Evolutionary conservation across 2,888 invertebrate species (phyloP).

Genomic region (Escarpia spicata): DNA sequence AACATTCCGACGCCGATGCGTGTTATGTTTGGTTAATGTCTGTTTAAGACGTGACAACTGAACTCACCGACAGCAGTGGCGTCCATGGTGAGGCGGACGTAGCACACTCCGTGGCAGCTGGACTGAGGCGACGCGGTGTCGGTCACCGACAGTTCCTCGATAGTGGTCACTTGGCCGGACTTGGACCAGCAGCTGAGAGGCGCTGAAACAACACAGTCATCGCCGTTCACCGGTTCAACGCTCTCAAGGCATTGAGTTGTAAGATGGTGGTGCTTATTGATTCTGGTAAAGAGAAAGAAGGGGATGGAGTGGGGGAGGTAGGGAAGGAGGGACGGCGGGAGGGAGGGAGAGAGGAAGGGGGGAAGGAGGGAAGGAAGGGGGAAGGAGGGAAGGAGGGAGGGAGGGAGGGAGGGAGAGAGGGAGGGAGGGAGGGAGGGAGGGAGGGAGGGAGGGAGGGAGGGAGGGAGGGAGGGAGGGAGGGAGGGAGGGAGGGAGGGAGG

Average conservation of each 20-base stretch:
- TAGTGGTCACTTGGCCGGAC: conserved; percentile 22
- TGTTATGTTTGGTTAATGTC: neutral
- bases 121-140: conserved; percentile 32
- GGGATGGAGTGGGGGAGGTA: too few species aligned
- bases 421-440: too few species aligned
- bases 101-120: conserved; percentile 36
- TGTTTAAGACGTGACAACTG: neutral
- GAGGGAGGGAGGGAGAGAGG: too few species aligned
- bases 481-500: too few species aligned
- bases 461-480: too few species aligned
- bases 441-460: too few species aligned
- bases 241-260: neutral
- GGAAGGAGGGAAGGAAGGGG: too few species aligned
- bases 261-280: neutral
- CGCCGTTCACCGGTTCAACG: neutral
- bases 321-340: too few species aligned
- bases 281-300: too few species aligned
- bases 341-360: too few species aligned
- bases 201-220: conserved; percentile 27
- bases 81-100: conserved; percentile 30
- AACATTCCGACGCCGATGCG: neutral
- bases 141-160: conserved; percentile 31
- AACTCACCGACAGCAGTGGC: neutral
- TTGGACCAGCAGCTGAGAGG: conserved; percentile 38
- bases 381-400: too few species aligned